phyloP scores from a whole-genome alignment of 2,797 vertebrate species.

The Crypturellus tataupa region DNA sequence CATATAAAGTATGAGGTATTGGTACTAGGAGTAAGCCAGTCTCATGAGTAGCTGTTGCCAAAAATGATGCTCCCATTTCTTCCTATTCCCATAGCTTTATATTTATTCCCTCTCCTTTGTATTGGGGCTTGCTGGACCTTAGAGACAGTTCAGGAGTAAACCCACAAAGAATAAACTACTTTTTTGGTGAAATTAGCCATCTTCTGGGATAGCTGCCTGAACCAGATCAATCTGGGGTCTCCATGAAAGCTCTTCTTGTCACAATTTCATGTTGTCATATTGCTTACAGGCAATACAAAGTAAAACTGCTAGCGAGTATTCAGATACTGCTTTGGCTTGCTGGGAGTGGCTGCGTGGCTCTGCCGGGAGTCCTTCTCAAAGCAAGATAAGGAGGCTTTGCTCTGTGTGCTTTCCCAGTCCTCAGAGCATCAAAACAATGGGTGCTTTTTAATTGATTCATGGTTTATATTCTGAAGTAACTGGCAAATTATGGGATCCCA shows the following conservation, averaged over 20 bases:
- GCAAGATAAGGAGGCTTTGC: background rate
- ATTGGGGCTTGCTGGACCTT: background rate
- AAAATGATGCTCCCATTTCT: background rate
- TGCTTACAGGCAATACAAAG: background rate
- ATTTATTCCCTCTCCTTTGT: background rate
- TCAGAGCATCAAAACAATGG: background rate
- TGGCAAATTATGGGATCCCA: background rate
- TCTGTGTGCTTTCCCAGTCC: background rate
- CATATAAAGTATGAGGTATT: background rate
- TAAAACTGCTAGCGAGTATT: background rate
- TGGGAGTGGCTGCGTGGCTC: fast-evolving
- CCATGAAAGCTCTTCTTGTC: background rate
- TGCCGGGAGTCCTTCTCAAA: background rate
- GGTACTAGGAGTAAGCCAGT: background rate
- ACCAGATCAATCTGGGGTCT: background rate
- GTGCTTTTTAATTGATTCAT: background rate
- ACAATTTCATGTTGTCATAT: background rate
- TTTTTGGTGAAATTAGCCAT: background rate
- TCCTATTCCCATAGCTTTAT: background rate
- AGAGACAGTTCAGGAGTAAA: background rate
- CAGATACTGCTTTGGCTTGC: background rate
- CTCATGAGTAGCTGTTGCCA: background rate
- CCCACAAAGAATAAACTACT: background rate
- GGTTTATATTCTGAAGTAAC: background rate
- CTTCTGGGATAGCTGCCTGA: background rate